A percentile compares a stretch with the other conserved stretches of the same genome.
Conservation (phyloP, 2,888 invertebrate genomes). For the Cephonodes hylas region DNA sequence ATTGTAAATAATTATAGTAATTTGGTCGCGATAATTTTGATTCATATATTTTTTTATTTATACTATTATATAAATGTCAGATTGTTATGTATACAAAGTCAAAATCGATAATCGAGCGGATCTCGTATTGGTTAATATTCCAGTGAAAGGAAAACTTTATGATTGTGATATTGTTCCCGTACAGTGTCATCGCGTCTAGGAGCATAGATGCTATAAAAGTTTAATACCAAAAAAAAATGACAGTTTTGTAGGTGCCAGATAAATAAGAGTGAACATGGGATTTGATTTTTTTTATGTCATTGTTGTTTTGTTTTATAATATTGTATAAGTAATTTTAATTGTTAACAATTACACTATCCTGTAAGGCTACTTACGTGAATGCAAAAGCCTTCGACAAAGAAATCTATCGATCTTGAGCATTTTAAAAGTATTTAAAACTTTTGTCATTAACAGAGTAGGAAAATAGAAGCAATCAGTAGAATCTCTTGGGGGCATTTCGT, state of each 20-base stretch:
- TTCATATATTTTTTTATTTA: not conserved
- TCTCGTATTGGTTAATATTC: not conserved
- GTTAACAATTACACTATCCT: conserved; percentile 28
- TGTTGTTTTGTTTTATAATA: conserved; percentile 24
- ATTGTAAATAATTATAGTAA: conserved; percentile 2
- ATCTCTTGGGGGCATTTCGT: not conserved
- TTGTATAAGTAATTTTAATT: conserved; percentile 16
- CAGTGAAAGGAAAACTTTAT: not conserved
- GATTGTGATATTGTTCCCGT: conserved; percentile 4
- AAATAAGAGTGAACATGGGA: conserved; percentile 22
- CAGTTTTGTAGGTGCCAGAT: conserved; percentile 19
- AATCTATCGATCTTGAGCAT: not conserved
- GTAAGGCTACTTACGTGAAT: not conserved
- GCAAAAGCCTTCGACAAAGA: not conserved
- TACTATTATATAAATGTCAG: not conserved
- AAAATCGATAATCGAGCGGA: not conserved
- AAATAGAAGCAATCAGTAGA: not conserved
- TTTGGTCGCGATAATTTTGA: not conserved
- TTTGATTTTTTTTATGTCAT: conserved; percentile 27
- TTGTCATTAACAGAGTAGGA: not conserved
- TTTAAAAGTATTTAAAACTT: not conserved
- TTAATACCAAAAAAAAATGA: conserved; percentile 9
- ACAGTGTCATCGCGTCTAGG: too few species aligned
- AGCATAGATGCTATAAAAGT: not conserved
- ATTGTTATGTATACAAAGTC: not conserved